Evolutionary conservation across 2,888 invertebrate species (phyloP).

Genomic region (Drosophila cognata): DNA sequence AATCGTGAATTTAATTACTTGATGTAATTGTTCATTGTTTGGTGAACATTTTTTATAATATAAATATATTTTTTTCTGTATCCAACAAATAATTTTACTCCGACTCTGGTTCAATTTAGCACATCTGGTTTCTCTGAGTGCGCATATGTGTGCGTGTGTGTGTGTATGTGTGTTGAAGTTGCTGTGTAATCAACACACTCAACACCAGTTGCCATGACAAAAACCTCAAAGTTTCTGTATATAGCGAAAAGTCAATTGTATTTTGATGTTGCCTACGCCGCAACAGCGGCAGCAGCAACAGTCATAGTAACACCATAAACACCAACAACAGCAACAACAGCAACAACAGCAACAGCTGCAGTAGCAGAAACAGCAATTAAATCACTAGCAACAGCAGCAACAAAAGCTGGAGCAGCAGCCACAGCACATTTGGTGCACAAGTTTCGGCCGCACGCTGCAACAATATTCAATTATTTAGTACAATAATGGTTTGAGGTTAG

Average conservation of each 20-base stretch:
- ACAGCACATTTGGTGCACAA: constrained; percentile 57
- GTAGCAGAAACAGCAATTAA: constrained; percentile 5
- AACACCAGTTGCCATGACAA: constrained; percentile 43
- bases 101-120: not conserved
- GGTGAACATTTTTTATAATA: too few relatives aligned
- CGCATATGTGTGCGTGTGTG: not conserved
- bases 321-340: constrained; percentile 25
- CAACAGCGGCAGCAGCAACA: constrained; percentile 41
- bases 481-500: constrained; percentile 62
- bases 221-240: constrained; percentile 69
- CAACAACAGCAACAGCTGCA: constrained; percentile 10
- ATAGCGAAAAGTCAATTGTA: constrained; percentile 76
- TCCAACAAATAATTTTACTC: not conserved
- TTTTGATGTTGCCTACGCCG: constrained; percentile 65
- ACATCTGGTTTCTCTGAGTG: constrained; percentile 11
- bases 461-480: constrained; percentile 76
- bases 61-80: too few relatives aligned
- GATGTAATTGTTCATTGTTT: not conserved
- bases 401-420: constrained; percentile 42
- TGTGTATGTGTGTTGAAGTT: constrained; percentile 18
- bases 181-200: constrained; percentile 51
- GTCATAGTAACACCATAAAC: constrained; percentile 27
- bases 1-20: not conserved
- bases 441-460: constrained; percentile 55
- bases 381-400: not conserved